Evolutionary conservation across 2,797 vertebrate genomes (phyloP), one percentile per base, ranked within the genome.

Genomic region (Remorina albescens): DNA sequence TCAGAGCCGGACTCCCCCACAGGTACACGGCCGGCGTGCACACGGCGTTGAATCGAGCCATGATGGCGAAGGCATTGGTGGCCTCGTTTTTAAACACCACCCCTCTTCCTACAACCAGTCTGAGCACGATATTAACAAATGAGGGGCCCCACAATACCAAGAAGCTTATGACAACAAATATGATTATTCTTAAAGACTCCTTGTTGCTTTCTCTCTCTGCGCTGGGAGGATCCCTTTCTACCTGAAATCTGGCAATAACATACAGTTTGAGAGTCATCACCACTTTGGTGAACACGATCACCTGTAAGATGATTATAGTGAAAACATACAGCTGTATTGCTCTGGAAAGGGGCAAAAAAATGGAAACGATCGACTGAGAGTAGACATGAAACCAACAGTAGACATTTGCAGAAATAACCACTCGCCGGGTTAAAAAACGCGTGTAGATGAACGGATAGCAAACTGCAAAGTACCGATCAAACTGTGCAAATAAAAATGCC

Each of bases 161-260:
- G 50, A 94, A 94, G 44, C 69, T 91, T 5, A 92, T 78, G 0
- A 94, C 94, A 1, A 93, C 93, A 41, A 94, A 90, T 0, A 95
- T 88, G 5, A 95, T 91, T 0, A 94, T 90, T 15, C 62, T 86
- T 5, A 93, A 1, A 0, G 92, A 92, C 3, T 91, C 89, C 54
- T 75, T 90, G n/a, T 92, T 91, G 81, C 2, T 90, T 0, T 89
- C 89, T 42, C 10, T 87, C 10, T 88, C 88, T 0, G 78, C 59
- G 25, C 86, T 74, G 2, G 86, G 83, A 5, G 88, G 85, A 0
- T 91, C 91, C 67, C 56, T 83, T 0, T 72, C 74, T 0, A 92
- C 63, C 57, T 94, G 93, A 39, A 76, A 84, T 5, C 78, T 79
- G 36, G 89, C 88, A 0, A 92, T 21, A 1, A 92, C 34, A 36